Conservation (phyloP, 2,797 vertebrate genomes). For the Crenichthys baileyi region DNA sequence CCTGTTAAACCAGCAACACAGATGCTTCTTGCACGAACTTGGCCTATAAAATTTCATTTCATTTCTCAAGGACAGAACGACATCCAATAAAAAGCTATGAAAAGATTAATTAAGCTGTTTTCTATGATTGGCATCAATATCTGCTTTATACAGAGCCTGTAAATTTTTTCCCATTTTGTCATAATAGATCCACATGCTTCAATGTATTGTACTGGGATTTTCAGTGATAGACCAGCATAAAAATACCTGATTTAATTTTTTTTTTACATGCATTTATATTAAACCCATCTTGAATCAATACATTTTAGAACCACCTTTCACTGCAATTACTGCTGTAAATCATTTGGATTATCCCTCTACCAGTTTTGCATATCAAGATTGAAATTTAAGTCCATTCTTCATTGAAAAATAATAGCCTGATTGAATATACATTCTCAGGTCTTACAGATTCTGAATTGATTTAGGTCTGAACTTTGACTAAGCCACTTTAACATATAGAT, state of each 20-base stretch:
- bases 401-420: background rate
- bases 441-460: background rate
- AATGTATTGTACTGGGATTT: background rate
- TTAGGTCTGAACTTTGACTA: background rate
- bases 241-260: background rate
- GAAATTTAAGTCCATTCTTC: background rate
- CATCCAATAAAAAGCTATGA: slow-evolving; percentile 36
- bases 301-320: background rate
- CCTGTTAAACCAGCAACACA: slow-evolving; percentile 11
- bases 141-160: background rate
- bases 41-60: slow-evolving; percentile 17
- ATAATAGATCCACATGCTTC: background rate
- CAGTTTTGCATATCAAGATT: background rate
- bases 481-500: background rate
- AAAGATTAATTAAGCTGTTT: background rate
- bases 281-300: background rate
- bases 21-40: slow-evolving; percentile 55
- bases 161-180: background rate
- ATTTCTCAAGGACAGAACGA: slow-evolving; percentile 49
- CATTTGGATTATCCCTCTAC: background rate
- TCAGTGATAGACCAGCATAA: background rate
- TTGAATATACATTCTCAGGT: background rate
- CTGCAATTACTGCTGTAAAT: background rate
- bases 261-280: background rate
- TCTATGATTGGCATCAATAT: background rate